Base-by-base conservation (phyloP, 2,888 invertebrate species). In the Trichacis sp. region DNA sequence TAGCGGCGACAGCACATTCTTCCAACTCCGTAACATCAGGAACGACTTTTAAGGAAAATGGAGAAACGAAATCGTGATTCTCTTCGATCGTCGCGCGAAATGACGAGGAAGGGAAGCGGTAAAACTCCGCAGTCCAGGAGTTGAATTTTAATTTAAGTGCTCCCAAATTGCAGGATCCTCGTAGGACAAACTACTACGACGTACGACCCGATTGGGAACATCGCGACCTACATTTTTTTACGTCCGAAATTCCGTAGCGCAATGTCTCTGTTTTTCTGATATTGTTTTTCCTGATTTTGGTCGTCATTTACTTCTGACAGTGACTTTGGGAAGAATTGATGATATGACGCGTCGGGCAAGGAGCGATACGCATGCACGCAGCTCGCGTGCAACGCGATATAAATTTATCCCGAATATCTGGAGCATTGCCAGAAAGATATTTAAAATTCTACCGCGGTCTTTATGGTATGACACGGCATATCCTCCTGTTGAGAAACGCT, bases 401-500 rank as follows among this genome's bases (percentile, higher is more conserved):
- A 77, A 77, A 76, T 77, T 75, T 71, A 74, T 75, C 73, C 64
- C 64, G 69, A 69, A 72, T 69, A 33, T 69, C 69, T 77, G 77
- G 79, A 74, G 50, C 54, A 20, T 29, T 63, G 77, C 78, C 79
- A 79, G 71, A 46, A 62, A 73, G 73, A 76, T 79, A 79, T 77
- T 79, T 79, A 73, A 76, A 76, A 76, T 76, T 76, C 74, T 71
- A 24, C 66, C 48, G 51, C 66, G 64, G 66, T 72, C 63, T 65
- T 70, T 67, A 19, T 8, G 42, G 51, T 51, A 19, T 30, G 51
- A 63, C 52, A 33, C 54, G 29, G 46, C 29, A 55, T 18, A 55
- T 66, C 52, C 62, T 59, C 59, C 54, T 45, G 43, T 38, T 36
- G 55, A 24, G 53, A 50, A 55, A 29, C 33, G 55, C n/a, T n/a